Percentiles rank a stretch among this genome's conserved stretches.
Evolutionary conservation across 2,888 invertebrate species (phyloP).

Genomic region (Pristionchus mayeri): DNA sequence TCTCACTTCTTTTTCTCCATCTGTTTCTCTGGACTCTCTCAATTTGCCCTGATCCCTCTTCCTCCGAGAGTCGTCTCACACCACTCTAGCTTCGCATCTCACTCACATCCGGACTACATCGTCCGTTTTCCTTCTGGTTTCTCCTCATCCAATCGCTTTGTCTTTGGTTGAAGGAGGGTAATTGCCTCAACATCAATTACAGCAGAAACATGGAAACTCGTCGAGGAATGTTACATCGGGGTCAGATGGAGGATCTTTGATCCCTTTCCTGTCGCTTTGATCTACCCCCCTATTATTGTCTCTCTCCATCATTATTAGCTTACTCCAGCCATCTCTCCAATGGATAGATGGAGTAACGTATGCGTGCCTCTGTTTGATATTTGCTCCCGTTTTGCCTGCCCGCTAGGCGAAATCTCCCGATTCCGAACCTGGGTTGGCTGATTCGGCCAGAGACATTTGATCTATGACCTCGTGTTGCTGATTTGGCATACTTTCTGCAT

Average conservation of each 20-base stretch:
- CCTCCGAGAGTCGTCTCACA: neutral
- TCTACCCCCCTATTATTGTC: neutral
- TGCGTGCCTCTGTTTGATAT: neutral
- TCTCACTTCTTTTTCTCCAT: neutral
- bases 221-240: conserved; percentile 1
- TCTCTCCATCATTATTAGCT: conserved; percentile 13
- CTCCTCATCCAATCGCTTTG: neutral
- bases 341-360: conserved; percentile 13
- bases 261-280: neutral
- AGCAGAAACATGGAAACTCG: neutral
- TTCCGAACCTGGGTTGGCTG: neutral
- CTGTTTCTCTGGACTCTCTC: neutral
- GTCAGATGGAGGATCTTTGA: neutral
- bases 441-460: neutral
- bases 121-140: neutral
- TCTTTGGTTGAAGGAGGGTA: neutral
- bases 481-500: too few relatives aligned
- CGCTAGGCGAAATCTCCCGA: neutral
- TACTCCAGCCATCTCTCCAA: neutral
- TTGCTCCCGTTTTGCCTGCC: conserved; percentile 10
- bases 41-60: neutral
- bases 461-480: too few relatives aligned
- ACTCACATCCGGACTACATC: conserved; percentile 23
- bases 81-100: neutral
- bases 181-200: conserved; percentile 13